A percentile compares a stretch with the other conserved stretches of the same genome.
These are phyloP conservation scores for Balaenoptera acutorostrata DNA, from an alignment of 2,113 vertebrate species.

Conservation along the genomic window DNA sequence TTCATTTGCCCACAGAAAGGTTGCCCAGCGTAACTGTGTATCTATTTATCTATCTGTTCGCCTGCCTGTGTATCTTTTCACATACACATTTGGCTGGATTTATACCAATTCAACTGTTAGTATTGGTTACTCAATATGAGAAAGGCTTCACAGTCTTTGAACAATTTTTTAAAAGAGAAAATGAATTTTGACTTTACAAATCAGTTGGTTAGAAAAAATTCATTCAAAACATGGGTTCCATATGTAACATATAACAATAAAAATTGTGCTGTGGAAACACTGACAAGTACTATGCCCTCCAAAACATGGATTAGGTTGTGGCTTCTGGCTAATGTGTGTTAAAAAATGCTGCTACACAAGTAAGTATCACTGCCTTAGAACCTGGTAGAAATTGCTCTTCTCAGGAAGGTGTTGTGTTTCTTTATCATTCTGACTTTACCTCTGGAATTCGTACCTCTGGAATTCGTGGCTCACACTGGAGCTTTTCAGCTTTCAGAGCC, in stretches of 20 bases:
- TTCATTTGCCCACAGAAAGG: not conserved
- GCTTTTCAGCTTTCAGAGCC: constrained; percentile 36
- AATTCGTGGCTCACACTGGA: constrained; percentile 43
- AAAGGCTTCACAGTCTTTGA: not conserved
- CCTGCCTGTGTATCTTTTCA: not conserved
- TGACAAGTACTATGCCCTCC: not conserved
- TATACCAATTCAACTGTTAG: not conserved
- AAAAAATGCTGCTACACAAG: not conserved
- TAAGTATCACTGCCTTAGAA: not conserved
- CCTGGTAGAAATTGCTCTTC: not conserved
- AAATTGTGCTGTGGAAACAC: not conserved
- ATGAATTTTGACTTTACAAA: not conserved
- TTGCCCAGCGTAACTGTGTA: not conserved
- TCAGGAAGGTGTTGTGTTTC: not conserved
- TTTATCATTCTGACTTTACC: not conserved
- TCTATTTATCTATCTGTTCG: not conserved
- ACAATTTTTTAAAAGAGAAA: not conserved
- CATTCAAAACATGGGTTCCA: not conserved
- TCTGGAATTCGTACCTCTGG: constrained; percentile 35
- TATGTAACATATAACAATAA: not conserved
- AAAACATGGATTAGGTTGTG: not conserved
- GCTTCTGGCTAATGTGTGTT: not conserved
- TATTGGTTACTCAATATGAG: not conserved
- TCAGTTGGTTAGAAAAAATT: not conserved
- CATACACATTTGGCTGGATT: not conserved